Evolutionary conservation across 2,113 vertebrate species (phyloP).

Genomic region (Ptychochromis oligacanthus): DNA sequence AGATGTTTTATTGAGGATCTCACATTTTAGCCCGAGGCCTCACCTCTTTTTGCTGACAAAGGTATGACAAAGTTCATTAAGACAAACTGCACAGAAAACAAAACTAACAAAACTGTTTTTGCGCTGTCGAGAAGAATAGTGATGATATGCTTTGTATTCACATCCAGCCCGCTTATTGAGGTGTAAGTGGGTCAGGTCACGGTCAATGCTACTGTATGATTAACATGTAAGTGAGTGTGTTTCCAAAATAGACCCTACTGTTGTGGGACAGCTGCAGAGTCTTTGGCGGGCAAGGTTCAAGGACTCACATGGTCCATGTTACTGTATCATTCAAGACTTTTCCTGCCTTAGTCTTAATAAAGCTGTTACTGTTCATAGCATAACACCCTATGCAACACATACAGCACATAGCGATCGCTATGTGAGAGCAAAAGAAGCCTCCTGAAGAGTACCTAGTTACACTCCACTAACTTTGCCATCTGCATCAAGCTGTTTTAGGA

Average conservation of each 20-base stretch:
- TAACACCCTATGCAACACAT: not conserved
- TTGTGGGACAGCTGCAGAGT: slow-evolving; percentile 52
- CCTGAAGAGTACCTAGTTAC: slow-evolving; percentile 59
- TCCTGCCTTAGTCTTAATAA: slow-evolving; percentile 17
- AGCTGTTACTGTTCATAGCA: not conserved
- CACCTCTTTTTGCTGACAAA: not conserved
- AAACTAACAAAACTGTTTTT: not conserved
- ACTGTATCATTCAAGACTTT: slow-evolving; percentile 19
- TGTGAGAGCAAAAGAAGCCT: slow-evolving; percentile 12
- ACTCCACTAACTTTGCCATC: slow-evolving; percentile 67
- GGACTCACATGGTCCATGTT: slow-evolving; percentile 32
- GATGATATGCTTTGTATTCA: slow-evolving; percentile 16
- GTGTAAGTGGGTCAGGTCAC: slow-evolving; percentile 41
- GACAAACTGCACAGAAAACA: not conserved
- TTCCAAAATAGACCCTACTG: slow-evolving; percentile 60
- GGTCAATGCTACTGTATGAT: slow-evolving; percentile 46
- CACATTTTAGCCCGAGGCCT: not conserved
- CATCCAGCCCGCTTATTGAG: slow-evolving; percentile 22
- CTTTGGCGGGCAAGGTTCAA: slow-evolving; percentile 51
- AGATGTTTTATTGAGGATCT: not conserved
- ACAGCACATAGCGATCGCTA: not conserved
- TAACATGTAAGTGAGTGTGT: slow-evolving; percentile 39
- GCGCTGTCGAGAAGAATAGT: not conserved
- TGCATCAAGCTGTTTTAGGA: slow-evolving; percentile 69
- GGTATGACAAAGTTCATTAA: not conserved